Base-by-base conservation (phyloP, 2,888 invertebrate genomes). In the Drosophila suboccidentalis region DNA sequence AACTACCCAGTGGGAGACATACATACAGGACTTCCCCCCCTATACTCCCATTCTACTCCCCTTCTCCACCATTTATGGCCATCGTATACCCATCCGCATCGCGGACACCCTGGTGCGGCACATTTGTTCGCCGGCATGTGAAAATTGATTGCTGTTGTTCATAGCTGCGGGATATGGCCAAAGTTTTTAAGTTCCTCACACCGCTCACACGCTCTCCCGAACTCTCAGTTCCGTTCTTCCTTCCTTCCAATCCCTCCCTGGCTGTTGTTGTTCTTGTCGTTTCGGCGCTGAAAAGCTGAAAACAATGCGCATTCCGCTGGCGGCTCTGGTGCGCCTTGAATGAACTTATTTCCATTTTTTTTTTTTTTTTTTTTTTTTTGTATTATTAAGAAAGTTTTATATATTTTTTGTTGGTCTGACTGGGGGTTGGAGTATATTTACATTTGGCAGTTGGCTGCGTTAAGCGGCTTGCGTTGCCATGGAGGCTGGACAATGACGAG, bases 111-210 rank as follows among this genome's bases (percentile, higher is more conserved):
- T 65, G 75, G 83, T 83, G 83, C 80, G 83, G 83, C 88, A 84
- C 83, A 84, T 84, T 84, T 84, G 89, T 85, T 84, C 77, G 81
- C 71, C 84, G 87, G 87, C 87, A 89, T 87, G 87, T 89, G 85
- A 89, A 85, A 85, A 85, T 85, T 85, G 89, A 87, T 85, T 84
- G 87, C 87, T 88, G 84, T 85, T 88, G 84, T 85, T 88, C 84
- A 84, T 85, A 85, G 89, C 85, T 88, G 87, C 89, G 89, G 89
- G 89, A 87, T 85, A 85, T 85, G 87, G 84, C 75, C 79, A 85
- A 85, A 85, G 82, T 85, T 85, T 88, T 89, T 78, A 86, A 88
- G 89, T 85, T 85, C 82, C 82, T 82, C 82, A 79, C 66, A 75
- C 63, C 74, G 38, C 47, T 22, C 22, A 22, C 38, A 32, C 50